Base-by-base conservation (phyloP, 2,113 vertebrate genomes). In the Sinocyclocheilus maitianheensis region DNA sequence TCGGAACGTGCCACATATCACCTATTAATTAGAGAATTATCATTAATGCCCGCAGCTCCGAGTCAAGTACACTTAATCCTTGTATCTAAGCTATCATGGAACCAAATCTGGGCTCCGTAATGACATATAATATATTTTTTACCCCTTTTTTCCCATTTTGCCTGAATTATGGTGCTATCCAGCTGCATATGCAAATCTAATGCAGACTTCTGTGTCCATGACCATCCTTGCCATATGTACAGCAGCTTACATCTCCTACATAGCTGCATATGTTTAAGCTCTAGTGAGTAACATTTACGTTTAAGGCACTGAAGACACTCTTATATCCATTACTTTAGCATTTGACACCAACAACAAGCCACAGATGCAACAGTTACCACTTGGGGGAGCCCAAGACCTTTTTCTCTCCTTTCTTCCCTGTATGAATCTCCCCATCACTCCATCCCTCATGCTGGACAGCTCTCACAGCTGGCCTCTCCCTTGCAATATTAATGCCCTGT, bases 361-460 rank as follows among this genome's bases (percentile, higher is more conserved):
- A 62, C 74, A 53, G 65, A 74, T 62, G 24, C n/a, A 22, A 37
- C 4, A 78, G 48, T 69, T 55, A 67, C 90, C 91, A 91, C 90
- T 87, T 89, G 91, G 88, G 86, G 91, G 91, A 90, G 89, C 89
- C 62, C 87, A 86, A 87, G 90, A 89, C 77, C 88, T 91, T 86
- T 79, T 81, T 37, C 12, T 67, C 14, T 34, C 34, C 40, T 67
- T 55, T 51, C 48, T 55, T 76, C 76, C 51, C 22, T 81, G 71
- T 65, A 83, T 84, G n/a, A 48, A 37, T 77, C 63, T 53, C 46
- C 48, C 86, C 74, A 84, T 84, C 86, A 84, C 76, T 65, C 80
- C 83, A 34, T 81, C 76, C 77, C 80, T 89, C 78, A 84, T 37
- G 85, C 60, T 85, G 84, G 83, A 89, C 26, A 69, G 76, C 85